Base-by-base conservation (phyloP, 2,797 vertebrate species). In the Sarcoramphus papa region DNA sequence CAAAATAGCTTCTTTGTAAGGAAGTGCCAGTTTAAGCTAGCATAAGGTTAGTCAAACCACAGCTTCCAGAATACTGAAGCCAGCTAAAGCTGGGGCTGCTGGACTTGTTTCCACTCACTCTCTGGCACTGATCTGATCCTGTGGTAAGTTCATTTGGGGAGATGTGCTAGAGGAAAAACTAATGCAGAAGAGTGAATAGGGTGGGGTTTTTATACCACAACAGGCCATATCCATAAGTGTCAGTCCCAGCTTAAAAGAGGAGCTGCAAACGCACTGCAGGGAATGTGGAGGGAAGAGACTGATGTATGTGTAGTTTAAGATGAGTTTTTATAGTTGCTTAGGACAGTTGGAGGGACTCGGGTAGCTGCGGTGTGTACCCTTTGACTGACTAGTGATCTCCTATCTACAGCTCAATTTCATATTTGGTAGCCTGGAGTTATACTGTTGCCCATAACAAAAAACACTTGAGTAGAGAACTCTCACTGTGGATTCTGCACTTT, bases 211-310 rank as follows among this genome's bases (percentile, higher is more conserved):
- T 41, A 3, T 57, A 59, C 12, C 25, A 57, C 28, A 27, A 12
- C 41, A 37, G n/a, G 4, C 53, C 4, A 1, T 51, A 28, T 54
- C 68, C 2, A 0, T 9, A 28, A 40, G 33, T 24, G 24, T 54
- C 45, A 60, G 56, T 65, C 19, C n/a, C 18, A 41, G 16, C 6
- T 47, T 65, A 35, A 59, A 62, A 91, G 51, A 50, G 72, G 30
- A 79, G 56, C 65, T 56, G 23, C 3, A 17, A 53, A 15, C 8
- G 27, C 14, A 1, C 37, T 72, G 21, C n/a, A 37, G 48, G 37
- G n/a, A 51, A 33, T 20, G 5, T 9, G 12, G 47, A 54, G 17
- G 57, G 41, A 60, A 41, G 83, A 68, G 50, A 19, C 15, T 48
- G 33, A 40, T 54, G 12, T 45, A 3, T 20, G 3, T 43, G 5